These are phyloP conservation scores for Terebella lapidaria DNA, from an alignment of 2,888 invertebrate species.

Conservation along the genomic window DNA sequence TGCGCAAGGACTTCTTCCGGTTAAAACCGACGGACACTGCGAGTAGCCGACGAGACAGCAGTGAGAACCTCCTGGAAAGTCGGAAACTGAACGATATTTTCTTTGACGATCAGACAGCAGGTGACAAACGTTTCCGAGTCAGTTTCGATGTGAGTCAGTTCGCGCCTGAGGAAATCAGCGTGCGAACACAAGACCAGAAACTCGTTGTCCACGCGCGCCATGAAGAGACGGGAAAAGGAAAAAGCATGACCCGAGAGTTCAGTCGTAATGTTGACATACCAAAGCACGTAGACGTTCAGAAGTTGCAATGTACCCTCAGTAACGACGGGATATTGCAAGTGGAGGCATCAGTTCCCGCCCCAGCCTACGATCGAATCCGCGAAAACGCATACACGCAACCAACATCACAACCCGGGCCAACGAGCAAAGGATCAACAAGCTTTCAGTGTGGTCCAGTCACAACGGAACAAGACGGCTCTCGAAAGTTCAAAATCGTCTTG, in stretches of 20 bases:
- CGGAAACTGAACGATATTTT: constrained; percentile 24
- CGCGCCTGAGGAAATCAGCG: constrained; percentile 28
- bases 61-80: constrained; percentile 26
- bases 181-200: constrained; percentile 25
- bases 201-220: constrained; percentile 27
- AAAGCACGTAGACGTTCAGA: constrained; percentile 22
- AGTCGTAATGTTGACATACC: constrained; percentile 28
- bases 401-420: neutral
- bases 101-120: constrained; percentile 12
- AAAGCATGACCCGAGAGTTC: constrained; percentile 25
- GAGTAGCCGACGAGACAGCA: constrained; percentile 25
- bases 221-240: constrained; percentile 24
- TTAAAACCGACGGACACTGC: constrained; percentile 43
- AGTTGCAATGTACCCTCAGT: constrained; percentile 25
- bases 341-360: constrained; percentile 26
- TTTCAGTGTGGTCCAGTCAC: constrained; percentile 32
- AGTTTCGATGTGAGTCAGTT: constrained; percentile 31
- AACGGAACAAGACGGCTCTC: constrained; percentile 43
- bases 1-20: constrained; percentile 50
- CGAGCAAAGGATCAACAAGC: neutral
- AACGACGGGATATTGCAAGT: constrained; percentile 30
- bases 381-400: neutral
- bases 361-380: constrained; percentile 23
- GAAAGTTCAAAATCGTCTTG: constrained; percentile 42
- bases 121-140: constrained; percentile 22